These are phyloP conservation scores for Mamestra brassicae DNA, from an alignment of 2,888 invertebrate genomes.

Conservation along the genomic window DNA sequence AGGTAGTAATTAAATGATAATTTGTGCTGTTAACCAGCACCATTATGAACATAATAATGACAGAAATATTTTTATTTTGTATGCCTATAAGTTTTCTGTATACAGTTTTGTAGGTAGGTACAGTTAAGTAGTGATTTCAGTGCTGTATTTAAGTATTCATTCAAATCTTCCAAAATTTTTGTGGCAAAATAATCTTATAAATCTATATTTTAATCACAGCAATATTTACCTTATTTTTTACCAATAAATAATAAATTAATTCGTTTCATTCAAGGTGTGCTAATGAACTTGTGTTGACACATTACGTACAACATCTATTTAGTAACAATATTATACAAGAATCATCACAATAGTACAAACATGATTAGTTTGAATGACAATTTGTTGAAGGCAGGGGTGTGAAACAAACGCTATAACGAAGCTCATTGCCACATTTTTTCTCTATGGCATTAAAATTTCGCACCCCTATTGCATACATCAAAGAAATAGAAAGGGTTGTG, in stretches of 20 bases:
- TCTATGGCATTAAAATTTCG: conserved; percentile 87
- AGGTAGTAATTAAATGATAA: conserved; percentile 65
- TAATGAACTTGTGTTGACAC: conserved; percentile 70
- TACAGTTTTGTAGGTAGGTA: conserved; percentile 65
- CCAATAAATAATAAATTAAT: conserved; percentile 87
- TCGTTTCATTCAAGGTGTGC: conserved; percentile 79
- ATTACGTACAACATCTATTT: conserved; percentile 82
- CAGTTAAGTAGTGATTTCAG: conserved; percentile 61
- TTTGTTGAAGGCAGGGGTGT: conserved; percentile 82
- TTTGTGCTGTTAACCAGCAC: conserved; percentile 77
- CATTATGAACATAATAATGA: conserved; percentile 59
- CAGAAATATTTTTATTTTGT: conserved; percentile 42
- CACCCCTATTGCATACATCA: conserved; percentile 89
- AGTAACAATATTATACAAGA: conserved; percentile 80
- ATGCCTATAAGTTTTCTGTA: conserved; percentile 58
- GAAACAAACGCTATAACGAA: conserved; percentile 88
- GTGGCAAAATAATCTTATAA: conserved; percentile 79
- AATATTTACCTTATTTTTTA: conserved; percentile 75
- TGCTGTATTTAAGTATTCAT: conserved; percentile 42
- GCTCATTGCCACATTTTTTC: conserved; percentile 85
- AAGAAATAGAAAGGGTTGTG: conserved; percentile 89
- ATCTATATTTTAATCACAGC: conserved; percentile 87
- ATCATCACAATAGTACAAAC: conserved; percentile 80
- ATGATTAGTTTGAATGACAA: conserved; percentile 84
- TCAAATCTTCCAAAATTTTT: conserved; percentile 52